phyloP scores from a whole-genome alignment of 2,113 vertebrate genomes.

The Lepus timidus region DNA sequence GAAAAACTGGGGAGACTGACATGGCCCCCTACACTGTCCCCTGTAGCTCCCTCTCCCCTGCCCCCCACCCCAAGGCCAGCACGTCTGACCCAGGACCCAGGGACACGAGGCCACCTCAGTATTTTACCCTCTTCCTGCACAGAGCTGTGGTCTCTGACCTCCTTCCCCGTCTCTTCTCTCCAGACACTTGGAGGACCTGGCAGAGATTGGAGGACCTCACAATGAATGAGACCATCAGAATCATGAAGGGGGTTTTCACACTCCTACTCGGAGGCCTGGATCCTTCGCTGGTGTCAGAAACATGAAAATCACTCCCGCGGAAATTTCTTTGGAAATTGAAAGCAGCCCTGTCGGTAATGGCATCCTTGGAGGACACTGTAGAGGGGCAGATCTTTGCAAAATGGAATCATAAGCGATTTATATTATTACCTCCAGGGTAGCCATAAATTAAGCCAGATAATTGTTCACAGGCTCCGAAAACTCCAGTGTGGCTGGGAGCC shows the following conservation, averaged over 20 bases:
- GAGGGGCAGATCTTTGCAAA: not conserved
- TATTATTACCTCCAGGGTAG: conserved; percentile 26
- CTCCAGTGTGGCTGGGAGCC: not conserved
- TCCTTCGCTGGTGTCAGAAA: not conserved
- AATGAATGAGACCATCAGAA: not conserved
- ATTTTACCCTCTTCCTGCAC: not conserved
- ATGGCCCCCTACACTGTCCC: no score
- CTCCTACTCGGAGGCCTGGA: not conserved
- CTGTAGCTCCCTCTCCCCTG: not conserved
- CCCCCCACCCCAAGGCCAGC: not conserved
- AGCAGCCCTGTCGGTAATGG: not conserved
- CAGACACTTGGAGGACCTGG: not conserved
- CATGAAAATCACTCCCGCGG: not conserved
- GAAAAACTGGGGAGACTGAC: not conserved
- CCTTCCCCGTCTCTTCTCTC: not conserved
- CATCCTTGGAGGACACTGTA: not conserved
- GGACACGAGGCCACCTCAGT: not conserved
- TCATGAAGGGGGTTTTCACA: not conserved
- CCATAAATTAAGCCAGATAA: conserved; percentile 4
- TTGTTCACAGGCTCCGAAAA: conserved; percentile 40
- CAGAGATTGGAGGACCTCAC: not conserved
- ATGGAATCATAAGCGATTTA: not conserved
- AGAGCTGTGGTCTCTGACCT: not conserved
- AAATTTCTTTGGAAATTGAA: not conserved
- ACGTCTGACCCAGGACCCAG: not conserved